Percentiles rank a stretch among this genome's conserved stretches.
phyloP scores from a whole-genome alignment of 2,888 invertebrate genomes.

The Caenorhabditis sp. region DNA sequence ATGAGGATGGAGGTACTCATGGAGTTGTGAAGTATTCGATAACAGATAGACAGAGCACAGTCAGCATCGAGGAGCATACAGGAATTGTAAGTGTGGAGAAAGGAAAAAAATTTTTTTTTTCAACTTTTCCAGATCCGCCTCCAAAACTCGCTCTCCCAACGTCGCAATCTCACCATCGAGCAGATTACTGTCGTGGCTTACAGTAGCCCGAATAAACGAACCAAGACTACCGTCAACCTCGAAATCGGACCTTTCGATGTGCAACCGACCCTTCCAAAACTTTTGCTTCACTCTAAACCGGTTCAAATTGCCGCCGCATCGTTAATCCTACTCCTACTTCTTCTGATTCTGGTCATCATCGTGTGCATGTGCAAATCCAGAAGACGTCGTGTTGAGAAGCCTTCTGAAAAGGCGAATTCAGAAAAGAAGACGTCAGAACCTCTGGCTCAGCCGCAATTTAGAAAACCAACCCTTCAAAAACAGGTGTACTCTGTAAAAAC shows the following conservation, averaged over 20 bases:
- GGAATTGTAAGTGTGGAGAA: constrained; percentile 75
- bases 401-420: background rate
- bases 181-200: constrained; percentile 75
- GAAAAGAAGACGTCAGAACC: too few relatives aligned
- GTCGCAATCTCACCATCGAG: constrained; percentile 72
- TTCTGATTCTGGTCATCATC: constrained; percentile 86
- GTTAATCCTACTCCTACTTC: constrained; percentile 85
- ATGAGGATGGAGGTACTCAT: constrained; percentile 71
- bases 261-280: constrained; percentile 84
- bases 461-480: constrained; percentile 35
- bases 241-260: constrained; percentile 83
- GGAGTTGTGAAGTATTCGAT: constrained; percentile 66
- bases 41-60: constrained; percentile 49
- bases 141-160: constrained; percentile 51
- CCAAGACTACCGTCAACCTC: constrained; percentile 72
- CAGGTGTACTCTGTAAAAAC: constrained; percentile 64
- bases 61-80: constrained; percentile 70
- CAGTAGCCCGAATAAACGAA: constrained; percentile 69
- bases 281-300: constrained; percentile 50
- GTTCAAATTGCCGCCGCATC: constrained; percentile 89
- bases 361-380: constrained; percentile 62
- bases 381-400: background rate
- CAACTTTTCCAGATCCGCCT: constrained; percentile 66
- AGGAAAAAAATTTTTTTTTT: constrained; percentile 1
- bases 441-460: too few relatives aligned